Conservation (phyloP, 2,888 invertebrate species). For the Microplitis deprimator region DNA sequence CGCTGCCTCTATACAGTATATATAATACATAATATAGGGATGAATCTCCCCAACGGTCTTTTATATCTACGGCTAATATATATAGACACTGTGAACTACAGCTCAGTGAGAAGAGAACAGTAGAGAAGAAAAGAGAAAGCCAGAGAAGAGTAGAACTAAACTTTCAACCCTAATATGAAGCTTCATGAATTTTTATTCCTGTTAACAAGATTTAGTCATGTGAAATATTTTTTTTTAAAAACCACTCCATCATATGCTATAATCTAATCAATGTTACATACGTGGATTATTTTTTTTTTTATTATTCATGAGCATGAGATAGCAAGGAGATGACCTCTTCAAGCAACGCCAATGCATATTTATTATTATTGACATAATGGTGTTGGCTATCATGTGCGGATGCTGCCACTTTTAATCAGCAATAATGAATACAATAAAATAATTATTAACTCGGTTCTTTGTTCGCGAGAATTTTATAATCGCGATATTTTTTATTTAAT, state of each 20-base stretch:
- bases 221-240: conserved; percentile 14
- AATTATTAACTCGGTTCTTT: background rate
- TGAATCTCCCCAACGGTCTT: conserved; percentile 11
- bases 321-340: background rate
- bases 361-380: background rate
- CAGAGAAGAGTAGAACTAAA: background rate
- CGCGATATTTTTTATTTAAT: too few species aligned
- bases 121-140: background rate
- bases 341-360: background rate
- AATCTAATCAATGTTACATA: conserved; percentile 34
- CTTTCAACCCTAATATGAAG: background rate
- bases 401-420: background rate
- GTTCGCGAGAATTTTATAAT: too few species aligned
- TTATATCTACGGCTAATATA: background rate
- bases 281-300: conserved; percentile 25
- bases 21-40: conserved; percentile 18
- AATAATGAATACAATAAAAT: background rate
- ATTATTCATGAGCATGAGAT: conserved; percentile 6
- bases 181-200: conserved; percentile 37
- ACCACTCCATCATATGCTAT: conserved; percentile 15
- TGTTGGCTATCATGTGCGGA: background rate
- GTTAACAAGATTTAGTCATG: conserved; percentile 29
- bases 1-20: background rate
- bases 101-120: background rate
- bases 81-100: background rate